Base-by-base conservation (phyloP, 2,113 vertebrate genomes). In the Camarhynchus parvulus region DNA sequence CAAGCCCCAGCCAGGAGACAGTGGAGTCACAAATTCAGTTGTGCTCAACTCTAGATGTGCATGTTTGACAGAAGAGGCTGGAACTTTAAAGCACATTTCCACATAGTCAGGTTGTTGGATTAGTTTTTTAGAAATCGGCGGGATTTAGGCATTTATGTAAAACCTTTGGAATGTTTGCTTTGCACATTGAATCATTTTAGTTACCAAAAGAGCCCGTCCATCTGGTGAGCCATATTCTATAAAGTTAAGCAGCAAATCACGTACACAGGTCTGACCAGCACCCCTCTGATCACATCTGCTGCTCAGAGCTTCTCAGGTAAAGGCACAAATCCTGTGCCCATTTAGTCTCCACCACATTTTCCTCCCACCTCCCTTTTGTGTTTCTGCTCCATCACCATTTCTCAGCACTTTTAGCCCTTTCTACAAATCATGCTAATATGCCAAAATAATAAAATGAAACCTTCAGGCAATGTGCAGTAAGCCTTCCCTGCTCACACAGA, bases 291-390 rank as follows among this genome's bases (percentile, higher is more conserved):
- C 77, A 63, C 0, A 4, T 30, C 35, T 4, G 1, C 13, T 37
- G 77, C 35, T 30, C 30, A 64, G 18, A 72, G 14, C 11, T 58
- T 27, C 56, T 55, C 52, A 82, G 39, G 16, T 15, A 44, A 78
- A 55, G 30, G 23, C 23, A 59, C 9, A 70, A 74, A 84, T 56
- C 39, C 50, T 0, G 0, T 35, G 1, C 20, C n/a, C 30, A 50
- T 62, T 73, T 46, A 49, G 21, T 11, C 25, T 50, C 49, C 55
- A 55, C 18, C 7, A 46, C 9, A 27, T 78, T 90, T 84, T 47
- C 44, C 44, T 75, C 30, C 13, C 22, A 46, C 13, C 1, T 10
- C 7, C 11, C 14, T 53, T 5, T 39, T 50, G 22, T 39, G 19
- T 16, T 20, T 41, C 7, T 58, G 18, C 47, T 92, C 55, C 31